A percentile compares a stretch with the other conserved stretches of the same genome.
Conservation (phyloP, 1,140 invertebrate species). For the Eulimnadia texana region DNA sequence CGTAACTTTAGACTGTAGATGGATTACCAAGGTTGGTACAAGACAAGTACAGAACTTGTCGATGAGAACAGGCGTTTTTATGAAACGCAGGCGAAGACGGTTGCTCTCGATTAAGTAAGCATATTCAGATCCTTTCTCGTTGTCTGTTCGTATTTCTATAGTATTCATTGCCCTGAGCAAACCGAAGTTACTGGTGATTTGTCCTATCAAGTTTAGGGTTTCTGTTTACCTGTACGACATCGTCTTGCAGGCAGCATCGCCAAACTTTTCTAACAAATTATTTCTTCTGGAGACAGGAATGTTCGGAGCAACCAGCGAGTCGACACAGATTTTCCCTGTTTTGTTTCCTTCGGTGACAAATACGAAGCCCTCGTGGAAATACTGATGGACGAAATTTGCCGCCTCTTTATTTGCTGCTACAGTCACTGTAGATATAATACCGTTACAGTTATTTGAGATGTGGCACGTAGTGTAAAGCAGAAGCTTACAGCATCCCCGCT, state of each 20-base stretch:
- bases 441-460: neutral
- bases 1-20: neutral
- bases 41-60: conserved; percentile 59
- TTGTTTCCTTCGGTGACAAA: conserved; percentile 66
- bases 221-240: conserved; percentile 40
- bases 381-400: conserved; percentile 40
- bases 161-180: conserved; percentile 35
- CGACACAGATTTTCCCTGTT: conserved; percentile 63
- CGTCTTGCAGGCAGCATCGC: conserved; percentile 55
- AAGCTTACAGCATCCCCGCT: conserved; percentile 68
- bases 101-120: conserved; percentile 56
- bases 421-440: conserved; percentile 39
- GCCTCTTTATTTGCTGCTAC: conserved; percentile 44
- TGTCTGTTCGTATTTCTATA: conserved; percentile 37
- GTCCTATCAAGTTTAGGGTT: conserved; percentile 2
- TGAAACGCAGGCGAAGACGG: conserved; percentile 39
- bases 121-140: conserved; percentile 36
- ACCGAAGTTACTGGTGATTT: too few relatives aligned
- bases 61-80: conserved; percentile 54
- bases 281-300: conserved; percentile 31
- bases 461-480: neutral
- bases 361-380: conserved; percentile 51
- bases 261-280: conserved; percentile 44
- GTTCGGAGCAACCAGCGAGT: conserved; percentile 43
- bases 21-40: conserved; percentile 58